Evolutionary conservation across 2,888 invertebrate species (phyloP).

Genomic region (Anodontia alba): DNA sequence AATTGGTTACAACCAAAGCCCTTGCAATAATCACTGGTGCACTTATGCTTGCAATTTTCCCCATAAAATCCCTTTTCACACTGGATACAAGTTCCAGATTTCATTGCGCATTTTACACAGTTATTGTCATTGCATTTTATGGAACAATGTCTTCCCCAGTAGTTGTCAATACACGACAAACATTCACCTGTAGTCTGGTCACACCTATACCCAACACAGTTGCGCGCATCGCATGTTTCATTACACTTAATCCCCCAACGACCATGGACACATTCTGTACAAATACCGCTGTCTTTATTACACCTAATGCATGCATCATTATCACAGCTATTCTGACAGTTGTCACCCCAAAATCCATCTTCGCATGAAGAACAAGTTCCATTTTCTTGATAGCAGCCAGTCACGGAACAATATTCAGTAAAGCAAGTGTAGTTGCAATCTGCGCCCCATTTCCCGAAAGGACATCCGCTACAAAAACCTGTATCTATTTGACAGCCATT

Average conservation of each 20-base stretch:
- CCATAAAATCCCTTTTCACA: background rate
- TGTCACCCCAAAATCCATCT: background rate
- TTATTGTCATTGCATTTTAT: conserved; percentile 24
- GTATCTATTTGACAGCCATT: conserved; percentile 15
- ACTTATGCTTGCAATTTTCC: background rate
- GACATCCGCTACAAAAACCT: conserved; percentile 17
- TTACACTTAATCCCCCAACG: conserved; percentile 37
- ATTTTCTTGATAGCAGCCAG: background rate
- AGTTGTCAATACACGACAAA: conserved; percentile 25
- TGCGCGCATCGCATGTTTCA: conserved; percentile 18
- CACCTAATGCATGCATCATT: conserved; percentile 22
- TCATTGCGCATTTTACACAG: conserved; percentile 22
- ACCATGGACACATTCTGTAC: conserved; percentile 27
- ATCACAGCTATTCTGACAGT: background rate
- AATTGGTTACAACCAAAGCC: background rate
- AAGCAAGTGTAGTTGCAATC: conserved; percentile 10
- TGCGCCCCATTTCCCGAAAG: conserved; percentile 13
- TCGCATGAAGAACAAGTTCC: background rate
- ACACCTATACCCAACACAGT: conserved; percentile 26
- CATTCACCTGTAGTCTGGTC: conserved; percentile 37
- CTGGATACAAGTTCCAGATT: conserved; percentile 23
- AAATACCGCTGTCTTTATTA: conserved; percentile 21
- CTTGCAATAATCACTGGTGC: background rate
- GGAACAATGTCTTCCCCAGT: conserved; percentile 47
- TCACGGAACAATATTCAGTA: background rate